These are phyloP conservation scores for Hydrochoerus hydrochaeris DNA, from an alignment of 2,113 vertebrate genomes.

Conservation along the genomic window DNA sequence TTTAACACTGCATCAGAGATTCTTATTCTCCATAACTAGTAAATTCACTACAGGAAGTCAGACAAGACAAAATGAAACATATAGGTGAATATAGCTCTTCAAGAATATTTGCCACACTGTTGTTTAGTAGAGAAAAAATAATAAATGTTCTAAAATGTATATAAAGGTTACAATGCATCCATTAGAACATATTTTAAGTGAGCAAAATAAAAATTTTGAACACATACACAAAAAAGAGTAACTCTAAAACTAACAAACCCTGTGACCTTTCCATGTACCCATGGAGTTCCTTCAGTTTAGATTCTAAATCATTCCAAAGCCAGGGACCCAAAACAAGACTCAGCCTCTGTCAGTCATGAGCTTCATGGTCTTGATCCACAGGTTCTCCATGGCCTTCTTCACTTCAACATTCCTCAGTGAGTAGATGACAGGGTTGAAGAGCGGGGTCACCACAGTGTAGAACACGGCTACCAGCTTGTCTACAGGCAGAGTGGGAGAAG, in stretches of 20 bases:
- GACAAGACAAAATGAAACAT: neutral
- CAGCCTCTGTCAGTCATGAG: neutral
- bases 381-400: conserved; percentile 51
- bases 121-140: neutral
- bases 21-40: neutral
- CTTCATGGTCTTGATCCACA: neutral
- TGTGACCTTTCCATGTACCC: rapidly evolving
- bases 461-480: conserved; percentile 72
- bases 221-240: neutral
- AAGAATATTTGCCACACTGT: neutral
- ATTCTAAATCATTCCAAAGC: neutral
- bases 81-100: neutral
- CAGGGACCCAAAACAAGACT: neutral
- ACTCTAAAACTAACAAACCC: neutral
- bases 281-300: neutral
- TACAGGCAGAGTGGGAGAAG: neutral
- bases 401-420: conserved; percentile 76
- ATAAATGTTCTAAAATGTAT: neutral
- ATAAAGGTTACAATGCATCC: neutral
- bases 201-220: neutral
- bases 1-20: neutral
- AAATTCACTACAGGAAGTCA: neutral
- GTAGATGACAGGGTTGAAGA: conserved; percentile 75
- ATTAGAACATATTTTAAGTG: neutral
- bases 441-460: conserved; percentile 68